These are phyloP conservation scores for Brachyptera risi DNA, from an alignment of 2,888 invertebrate genomes.

Conservation along the genomic window DNA sequence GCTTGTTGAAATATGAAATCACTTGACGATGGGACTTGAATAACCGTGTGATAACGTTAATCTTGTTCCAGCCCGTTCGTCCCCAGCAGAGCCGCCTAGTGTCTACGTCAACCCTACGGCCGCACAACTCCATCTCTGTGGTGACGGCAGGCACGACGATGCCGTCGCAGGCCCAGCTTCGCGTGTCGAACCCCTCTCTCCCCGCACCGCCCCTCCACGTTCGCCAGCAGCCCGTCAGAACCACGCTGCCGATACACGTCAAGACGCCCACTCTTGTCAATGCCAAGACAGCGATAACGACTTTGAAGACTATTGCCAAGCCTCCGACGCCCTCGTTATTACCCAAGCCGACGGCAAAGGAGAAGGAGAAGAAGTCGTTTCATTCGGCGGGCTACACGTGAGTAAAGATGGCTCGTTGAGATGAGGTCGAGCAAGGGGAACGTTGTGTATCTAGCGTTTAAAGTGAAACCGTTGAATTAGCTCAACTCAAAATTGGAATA, in stretches of 20 bases:
- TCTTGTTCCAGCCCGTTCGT: constrained; percentile 34
- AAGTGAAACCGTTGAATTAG: no score
- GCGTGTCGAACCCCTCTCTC: constrained; percentile 22
- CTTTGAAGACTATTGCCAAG: constrained; percentile 21
- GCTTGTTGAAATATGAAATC: no score
- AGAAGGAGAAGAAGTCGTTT: constrained; percentile 70
- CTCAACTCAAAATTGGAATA: no score
- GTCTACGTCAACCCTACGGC: constrained; percentile 31
- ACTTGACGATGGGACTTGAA: no score
- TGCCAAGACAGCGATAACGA: constrained; percentile 17
- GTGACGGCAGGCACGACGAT: constrained; percentile 14
- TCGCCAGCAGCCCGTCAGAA: constrained; percentile 25
- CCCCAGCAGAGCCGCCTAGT: constrained; percentile 31
- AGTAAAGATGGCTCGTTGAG: no score
- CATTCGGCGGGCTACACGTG: constrained; percentile 53
- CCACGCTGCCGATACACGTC: constrained; percentile 19
- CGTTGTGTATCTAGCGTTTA: no score
- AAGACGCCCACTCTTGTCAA: constrained; percentile 23
- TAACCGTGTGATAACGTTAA: no score
- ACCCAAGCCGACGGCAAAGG: constrained; percentile 60
- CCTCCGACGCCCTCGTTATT: constrained; percentile 30
- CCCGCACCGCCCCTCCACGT: constrained; percentile 31
- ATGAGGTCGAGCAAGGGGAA: no score
- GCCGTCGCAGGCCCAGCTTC: constrained; percentile 12
- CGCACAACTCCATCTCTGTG: constrained; percentile 9